Base-by-base conservation (phyloP, 1,140 invertebrate species). In the Diorhabda elongata region DNA sequence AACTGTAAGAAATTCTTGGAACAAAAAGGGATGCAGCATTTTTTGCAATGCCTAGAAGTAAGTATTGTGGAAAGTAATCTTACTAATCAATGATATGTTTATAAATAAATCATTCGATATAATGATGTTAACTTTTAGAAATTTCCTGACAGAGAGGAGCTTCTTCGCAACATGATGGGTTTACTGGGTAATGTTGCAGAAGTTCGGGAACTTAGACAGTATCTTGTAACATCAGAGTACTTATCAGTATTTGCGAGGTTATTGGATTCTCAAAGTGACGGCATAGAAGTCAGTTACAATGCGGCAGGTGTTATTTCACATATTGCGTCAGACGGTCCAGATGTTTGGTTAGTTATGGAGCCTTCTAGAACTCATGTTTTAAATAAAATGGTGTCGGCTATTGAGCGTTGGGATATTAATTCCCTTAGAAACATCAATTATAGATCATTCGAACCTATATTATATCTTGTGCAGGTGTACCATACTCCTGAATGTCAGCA, bases 211-310 rank as follows among this genome's bases (percentile, higher is more conserved):
- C 84, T 99, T n/a, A 86, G 97, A 44, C 85, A 86, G 2, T 86
- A 91, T 69, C 84, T 99, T 45, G 96, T 98, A 93, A 90, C 92
- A 43, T 82, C 87, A 69, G 86, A 91, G 74, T 96, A 95, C 78
- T 88, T 98, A 43, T 82, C 85, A 6, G 92, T 97, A 4, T 98
- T 98, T 81, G 90, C 92, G 72, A 85, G 90, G 57, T 84, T 99
- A 7, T 82, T 98, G 6, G 88, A 91, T 66, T 95, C 93, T 2
- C 85, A 86, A 6, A 92, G 91, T 76, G 96, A 98, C 83, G 96
- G 95, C 43, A 98, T 98, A 72, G 97, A 99, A 87, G 92, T 94
- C 61, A 95, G 94, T 77, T 98, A 99, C 82, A 98, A 98, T 84
- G 95, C 96, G 11, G 95, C 95, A 7, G 97, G 97, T 41, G 96